These are phyloP conservation scores for Apostichopus leukothele DNA, from an alignment of 53 echinoderm and acorn worm species.

Conservation along the genomic window DNA sequence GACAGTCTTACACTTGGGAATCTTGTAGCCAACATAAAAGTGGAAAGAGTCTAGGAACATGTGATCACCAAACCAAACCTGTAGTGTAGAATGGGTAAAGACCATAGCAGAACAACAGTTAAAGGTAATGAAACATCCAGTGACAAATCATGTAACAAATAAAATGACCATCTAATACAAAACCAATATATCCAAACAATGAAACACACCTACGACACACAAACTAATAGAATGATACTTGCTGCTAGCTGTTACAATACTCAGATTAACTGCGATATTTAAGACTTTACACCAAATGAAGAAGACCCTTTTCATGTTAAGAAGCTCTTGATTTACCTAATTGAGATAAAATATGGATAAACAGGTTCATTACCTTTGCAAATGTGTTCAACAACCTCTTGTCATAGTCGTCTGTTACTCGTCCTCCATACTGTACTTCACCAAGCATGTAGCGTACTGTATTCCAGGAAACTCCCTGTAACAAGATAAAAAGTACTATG, in stretches of 20 bases:
- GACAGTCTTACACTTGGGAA: constrained; percentile 94
- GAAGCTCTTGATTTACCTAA: too few species aligned
- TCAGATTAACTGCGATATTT: too few species aligned
- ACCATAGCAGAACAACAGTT: neutral
- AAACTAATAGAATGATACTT: too few species aligned
- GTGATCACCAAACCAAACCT: constrained; percentile 99
- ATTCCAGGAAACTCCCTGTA: constrained; percentile 97
- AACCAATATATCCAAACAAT: too few species aligned
- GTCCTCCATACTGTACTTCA: constrained; percentile 98
- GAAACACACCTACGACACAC: too few species aligned
- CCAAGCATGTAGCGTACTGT: constrained; percentile 99
- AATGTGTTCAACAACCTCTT: constrained; percentile 96
- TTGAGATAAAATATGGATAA: neutral
- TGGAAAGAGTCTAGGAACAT: constrained; percentile 91
- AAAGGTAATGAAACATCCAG: neutral
- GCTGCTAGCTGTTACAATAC: too few species aligned
- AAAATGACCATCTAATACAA: too few species aligned
- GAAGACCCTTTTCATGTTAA: too few species aligned
- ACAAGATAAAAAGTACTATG: too few species aligned
- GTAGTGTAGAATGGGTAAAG: neutral
- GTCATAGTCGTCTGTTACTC: constrained; percentile 99
- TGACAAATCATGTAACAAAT: too few species aligned
- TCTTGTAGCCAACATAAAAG: constrained; percentile 93
- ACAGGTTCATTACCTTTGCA: constrained; percentile 67
- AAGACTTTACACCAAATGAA: too few species aligned